Conservation (phyloP, 2,797 vertebrate species). For the Gallinago nigripennis region DNA sequence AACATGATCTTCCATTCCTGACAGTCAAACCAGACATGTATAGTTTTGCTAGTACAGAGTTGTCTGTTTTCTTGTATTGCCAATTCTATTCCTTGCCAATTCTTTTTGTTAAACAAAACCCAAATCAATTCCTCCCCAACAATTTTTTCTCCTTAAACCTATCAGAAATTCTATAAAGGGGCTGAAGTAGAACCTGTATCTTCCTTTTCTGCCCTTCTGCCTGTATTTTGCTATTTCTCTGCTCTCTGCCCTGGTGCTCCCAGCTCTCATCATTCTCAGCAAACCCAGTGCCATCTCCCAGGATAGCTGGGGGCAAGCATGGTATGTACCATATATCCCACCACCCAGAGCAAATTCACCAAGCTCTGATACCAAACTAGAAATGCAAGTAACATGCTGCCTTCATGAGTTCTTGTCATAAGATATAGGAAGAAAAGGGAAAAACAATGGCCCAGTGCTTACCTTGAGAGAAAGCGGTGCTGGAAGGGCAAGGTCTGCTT, state of each 20-base stretch:
- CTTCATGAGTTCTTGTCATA: not conserved
- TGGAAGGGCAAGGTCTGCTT: not conserved
- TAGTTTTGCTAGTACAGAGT: not conserved
- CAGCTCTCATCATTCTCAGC: rapidly evolving
- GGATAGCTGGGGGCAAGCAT: rapidly evolving
- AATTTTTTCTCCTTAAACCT: not conserved
- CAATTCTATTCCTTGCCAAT: not conserved
- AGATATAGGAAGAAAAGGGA: not conserved
- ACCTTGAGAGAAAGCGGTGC: rapidly evolving
- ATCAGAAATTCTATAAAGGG: not conserved
- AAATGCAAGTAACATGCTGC: not conserved
- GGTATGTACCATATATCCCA: not conserved
- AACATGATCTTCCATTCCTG: not conserved
- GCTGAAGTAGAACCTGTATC: not conserved
- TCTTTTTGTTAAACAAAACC: not conserved
- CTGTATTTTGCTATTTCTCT: not conserved
- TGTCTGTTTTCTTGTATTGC: not conserved
- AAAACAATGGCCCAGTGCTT: not conserved
- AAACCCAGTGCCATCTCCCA: not conserved
- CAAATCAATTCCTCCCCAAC: not conserved
- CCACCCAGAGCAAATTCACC: not conserved
- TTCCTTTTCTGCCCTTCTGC: not conserved
- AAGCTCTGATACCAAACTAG: not conserved
- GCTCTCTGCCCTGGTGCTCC: not conserved
- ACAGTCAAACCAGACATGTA: not conserved